Conservation (phyloP, 2,797 vertebrate genomes). For the Sebastes glaucus region DNA sequence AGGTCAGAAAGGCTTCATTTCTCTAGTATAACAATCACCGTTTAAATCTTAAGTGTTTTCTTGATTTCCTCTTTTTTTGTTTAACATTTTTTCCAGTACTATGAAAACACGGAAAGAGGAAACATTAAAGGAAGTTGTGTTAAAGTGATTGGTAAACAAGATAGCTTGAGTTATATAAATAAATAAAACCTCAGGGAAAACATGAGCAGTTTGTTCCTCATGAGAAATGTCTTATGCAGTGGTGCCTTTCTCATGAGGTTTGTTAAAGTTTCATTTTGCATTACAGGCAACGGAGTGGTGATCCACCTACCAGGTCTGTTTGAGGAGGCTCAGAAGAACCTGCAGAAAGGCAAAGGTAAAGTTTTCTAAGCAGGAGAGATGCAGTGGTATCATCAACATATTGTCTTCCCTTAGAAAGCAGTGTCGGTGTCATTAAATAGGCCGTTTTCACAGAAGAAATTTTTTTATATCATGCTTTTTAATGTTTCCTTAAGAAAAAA, state of each 20-base stretch:
- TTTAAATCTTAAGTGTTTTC: background rate
- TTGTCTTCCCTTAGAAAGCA: background rate
- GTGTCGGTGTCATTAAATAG: background rate
- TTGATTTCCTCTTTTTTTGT: background rate
- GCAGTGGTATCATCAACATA: background rate
- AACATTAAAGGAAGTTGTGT: background rate
- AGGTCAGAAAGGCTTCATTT: background rate
- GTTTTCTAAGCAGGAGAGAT: background rate
- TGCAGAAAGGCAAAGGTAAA: constrained; percentile 84
- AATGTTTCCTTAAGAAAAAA: no score
- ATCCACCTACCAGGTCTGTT: constrained; percentile 87
- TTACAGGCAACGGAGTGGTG: constrained; percentile 86
- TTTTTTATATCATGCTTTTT: no score
- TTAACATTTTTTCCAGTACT: background rate
- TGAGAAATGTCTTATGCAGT: background rate
- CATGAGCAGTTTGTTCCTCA: background rate
- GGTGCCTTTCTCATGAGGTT: background rate
- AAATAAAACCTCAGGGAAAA: background rate
- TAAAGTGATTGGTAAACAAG: background rate
- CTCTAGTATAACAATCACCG: background rate
- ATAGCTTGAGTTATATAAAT: background rate
- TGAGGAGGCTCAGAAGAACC: constrained; percentile 86
- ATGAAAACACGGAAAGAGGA: background rate
- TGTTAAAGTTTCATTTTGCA: background rate
- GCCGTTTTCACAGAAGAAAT: background rate